These are phyloP conservation scores for Epinephelus malabaricus DNA, from an alignment of 2,797 vertebrate species.

Conservation along the genomic window DNA sequence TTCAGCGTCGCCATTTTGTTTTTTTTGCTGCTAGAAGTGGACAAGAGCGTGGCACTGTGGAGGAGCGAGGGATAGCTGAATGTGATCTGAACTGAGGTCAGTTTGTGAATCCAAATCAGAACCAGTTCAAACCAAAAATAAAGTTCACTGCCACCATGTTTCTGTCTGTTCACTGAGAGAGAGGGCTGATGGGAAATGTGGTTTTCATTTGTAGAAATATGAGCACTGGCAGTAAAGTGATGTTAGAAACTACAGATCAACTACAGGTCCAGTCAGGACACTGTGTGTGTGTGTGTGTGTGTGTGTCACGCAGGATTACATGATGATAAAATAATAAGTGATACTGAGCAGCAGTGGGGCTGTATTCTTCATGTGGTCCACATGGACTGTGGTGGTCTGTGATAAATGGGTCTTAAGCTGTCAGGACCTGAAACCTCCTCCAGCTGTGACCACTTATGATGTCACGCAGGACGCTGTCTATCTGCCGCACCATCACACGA, in stretches of 20 bases:
- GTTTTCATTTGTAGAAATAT: constrained; percentile 21
- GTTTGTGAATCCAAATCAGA: too few species aligned
- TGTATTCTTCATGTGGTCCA: constrained; percentile 9
- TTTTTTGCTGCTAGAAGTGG: too few species aligned
- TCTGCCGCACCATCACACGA: constrained; percentile 1
- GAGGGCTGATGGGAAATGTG: constrained; percentile 37
- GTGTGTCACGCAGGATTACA: neutral
- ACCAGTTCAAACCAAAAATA: too few species aligned
- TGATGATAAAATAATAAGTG: constrained; percentile 15
- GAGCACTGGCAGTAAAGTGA: neutral
- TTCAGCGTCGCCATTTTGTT: too few species aligned
- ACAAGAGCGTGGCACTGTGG: too few species aligned
- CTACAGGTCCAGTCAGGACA: neutral
- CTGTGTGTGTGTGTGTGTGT: neutral
- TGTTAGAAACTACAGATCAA: neutral
- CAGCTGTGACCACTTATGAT: constrained; percentile 68
- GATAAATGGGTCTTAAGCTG: constrained; percentile 50
- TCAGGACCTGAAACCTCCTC: constrained; percentile 54
- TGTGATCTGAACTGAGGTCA: too few species aligned
- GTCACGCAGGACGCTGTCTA: constrained; percentile 51
- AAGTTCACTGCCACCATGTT: neutral
- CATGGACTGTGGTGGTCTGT: constrained; percentile 39
- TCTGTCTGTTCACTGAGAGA: neutral
- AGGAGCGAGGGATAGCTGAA: too few species aligned
- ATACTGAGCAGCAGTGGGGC: neutral